These are phyloP conservation scores for Netelia fuscicornis DNA, from an alignment of 2,888 invertebrate species.

Conservation along the genomic window DNA sequence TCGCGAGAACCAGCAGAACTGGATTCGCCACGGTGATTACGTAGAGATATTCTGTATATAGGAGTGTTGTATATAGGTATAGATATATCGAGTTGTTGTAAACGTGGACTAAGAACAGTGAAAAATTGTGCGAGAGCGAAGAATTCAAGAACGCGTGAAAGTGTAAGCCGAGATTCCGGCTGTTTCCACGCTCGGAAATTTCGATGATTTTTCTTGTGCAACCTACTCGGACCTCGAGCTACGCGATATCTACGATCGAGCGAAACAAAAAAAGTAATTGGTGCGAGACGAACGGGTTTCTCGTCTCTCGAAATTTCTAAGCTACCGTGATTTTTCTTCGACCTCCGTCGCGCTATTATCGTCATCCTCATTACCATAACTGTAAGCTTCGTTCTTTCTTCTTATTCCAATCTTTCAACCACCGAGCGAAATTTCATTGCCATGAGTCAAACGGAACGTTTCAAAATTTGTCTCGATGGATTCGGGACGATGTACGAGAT, in stretches of 20 bases:
- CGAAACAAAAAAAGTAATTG: neutral
- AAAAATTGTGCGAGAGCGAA: constrained; percentile 28
- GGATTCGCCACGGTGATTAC: constrained; percentile 51
- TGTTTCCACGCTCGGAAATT: neutral
- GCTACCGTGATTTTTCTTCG: neutral
- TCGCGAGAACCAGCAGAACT: constrained; percentile 51
- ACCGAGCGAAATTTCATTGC: too few relatives aligned
- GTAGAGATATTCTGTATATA: neutral
- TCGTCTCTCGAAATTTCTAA: constrained; percentile 4
- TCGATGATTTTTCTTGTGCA: neutral
- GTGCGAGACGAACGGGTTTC: neutral
- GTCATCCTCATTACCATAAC: too few relatives aligned
- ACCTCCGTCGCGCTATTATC: too few relatives aligned
- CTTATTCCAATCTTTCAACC: too few relatives aligned
- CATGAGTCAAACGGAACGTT: too few relatives aligned
- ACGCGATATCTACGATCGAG: neutral
- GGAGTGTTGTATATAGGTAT: neutral
- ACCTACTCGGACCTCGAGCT: too few relatives aligned
- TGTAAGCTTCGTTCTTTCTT: too few relatives aligned
- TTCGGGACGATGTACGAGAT: too few relatives aligned
- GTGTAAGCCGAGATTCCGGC: constrained; percentile 19
- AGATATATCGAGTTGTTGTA: constrained; percentile 5
- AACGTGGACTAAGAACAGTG: constrained; percentile 1
- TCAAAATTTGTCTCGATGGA: too few relatives aligned
- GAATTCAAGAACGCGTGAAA: constrained; percentile 47